These are phyloP conservation scores for Rhopalosiphum maidis DNA, from an alignment of 1,140 invertebrate genomes.

Conservation along the genomic window DNA sequence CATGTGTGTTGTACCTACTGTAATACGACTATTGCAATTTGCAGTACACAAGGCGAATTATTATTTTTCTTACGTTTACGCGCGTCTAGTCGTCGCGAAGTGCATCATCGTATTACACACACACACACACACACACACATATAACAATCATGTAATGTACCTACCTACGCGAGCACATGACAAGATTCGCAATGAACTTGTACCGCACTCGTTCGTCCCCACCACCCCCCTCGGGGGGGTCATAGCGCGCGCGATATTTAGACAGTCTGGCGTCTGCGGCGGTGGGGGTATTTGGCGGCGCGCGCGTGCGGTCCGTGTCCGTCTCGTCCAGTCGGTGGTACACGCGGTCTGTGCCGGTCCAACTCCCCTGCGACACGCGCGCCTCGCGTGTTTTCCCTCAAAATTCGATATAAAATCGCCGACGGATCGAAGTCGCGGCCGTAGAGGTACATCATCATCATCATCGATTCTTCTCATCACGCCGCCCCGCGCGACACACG, in stretches of 20 bases:
- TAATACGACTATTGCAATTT: neutral
- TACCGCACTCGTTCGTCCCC: neutral
- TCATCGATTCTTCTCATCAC: too few relatives aligned
- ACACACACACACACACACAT: neutral
- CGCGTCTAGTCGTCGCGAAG: neutral
- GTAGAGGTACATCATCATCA: too few relatives aligned
- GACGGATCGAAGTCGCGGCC: too few relatives aligned
- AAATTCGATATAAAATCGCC: neutral
- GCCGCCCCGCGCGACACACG: too few relatives aligned
- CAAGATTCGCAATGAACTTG: constrained; percentile 51
- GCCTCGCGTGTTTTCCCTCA: neutral
- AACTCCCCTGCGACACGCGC: constrained; percentile 40
- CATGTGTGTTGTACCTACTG: too few relatives aligned
- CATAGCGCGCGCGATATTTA: constrained; percentile 44
- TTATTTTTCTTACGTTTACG: neutral
- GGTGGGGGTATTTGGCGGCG: constrained; percentile 33
- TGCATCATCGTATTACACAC: neutral
- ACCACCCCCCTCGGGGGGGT: neutral
- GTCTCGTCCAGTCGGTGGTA: constrained; percentile 51
- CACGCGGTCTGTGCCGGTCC: constrained; percentile 56
- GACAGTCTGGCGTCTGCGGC: constrained; percentile 47
- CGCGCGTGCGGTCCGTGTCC: constrained; percentile 48
- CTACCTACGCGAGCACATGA: neutral
- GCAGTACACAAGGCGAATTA: neutral
- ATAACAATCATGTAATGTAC: neutral